These are phyloP conservation scores for Misgurnus anguillicaudatus DNA, from an alignment of 2,113 vertebrate species.

Conservation along the genomic window DNA sequence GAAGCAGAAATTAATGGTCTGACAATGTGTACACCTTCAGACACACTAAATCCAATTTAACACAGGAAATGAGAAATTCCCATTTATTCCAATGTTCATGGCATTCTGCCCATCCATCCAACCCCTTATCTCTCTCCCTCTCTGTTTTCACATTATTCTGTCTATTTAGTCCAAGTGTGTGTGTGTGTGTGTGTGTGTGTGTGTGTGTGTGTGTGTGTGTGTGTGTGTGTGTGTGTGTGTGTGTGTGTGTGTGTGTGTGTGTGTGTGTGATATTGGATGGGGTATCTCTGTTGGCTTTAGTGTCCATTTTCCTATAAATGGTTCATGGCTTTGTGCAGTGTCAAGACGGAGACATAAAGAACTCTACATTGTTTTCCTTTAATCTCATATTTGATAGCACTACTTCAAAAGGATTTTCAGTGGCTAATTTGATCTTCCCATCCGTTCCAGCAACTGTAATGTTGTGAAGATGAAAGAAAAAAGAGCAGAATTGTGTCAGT, in stretches of 20 bases:
- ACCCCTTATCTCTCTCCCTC: slow-evolving; percentile 49
- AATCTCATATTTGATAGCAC: slow-evolving; percentile 71
- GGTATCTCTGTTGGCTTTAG: neutral
- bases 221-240: neutral
- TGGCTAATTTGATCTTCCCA: slow-evolving; percentile 70
- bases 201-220: neutral
- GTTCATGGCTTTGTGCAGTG: neutral
- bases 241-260: neutral
- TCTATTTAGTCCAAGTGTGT: slow-evolving; percentile 14
- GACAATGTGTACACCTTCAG: slow-evolving; percentile 57
- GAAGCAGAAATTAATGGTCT: slow-evolving; percentile 65
- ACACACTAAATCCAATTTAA: slow-evolving; percentile 69
- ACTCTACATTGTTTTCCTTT: slow-evolving; percentile 66
- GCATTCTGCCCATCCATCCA: slow-evolving; percentile 59
- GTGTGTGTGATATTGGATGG: slow-evolving; percentile 5
- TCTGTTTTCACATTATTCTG: slow-evolving; percentile 39
- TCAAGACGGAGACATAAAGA: slow-evolving; percentile 15
- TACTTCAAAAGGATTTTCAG: slow-evolving; percentile 69
- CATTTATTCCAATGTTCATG: slow-evolving; percentile 71
- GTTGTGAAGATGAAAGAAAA: slow-evolving; percentile 8
- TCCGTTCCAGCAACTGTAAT: slow-evolving; percentile 66
- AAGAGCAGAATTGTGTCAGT: neutral
- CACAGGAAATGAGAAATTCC: slow-evolving; percentile 71
- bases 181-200: neutral
- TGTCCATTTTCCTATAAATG: slow-evolving; percentile 20